These are phyloP conservation scores for Omphaloscelis lunosa DNA, from an alignment of 2,888 invertebrate genomes.

Conservation along the genomic window DNA sequence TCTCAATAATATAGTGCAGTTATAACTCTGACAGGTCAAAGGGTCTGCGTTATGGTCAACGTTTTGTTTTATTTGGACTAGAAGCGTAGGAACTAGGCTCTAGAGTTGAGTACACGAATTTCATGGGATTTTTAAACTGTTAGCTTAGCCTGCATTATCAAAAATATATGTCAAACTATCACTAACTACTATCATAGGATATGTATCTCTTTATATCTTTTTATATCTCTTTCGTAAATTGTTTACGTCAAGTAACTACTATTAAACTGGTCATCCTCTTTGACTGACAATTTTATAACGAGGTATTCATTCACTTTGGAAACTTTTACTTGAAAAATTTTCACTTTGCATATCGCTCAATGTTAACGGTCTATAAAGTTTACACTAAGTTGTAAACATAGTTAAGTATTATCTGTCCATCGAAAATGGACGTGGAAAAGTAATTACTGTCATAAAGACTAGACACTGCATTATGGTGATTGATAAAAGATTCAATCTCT, in stretches of 20 bases:
- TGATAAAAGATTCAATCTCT: slow-evolving; percentile 11
- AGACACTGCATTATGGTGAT: neutral
- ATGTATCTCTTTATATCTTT: too few species aligned
- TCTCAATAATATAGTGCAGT: slow-evolving; percentile 76
- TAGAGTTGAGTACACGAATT: neutral
- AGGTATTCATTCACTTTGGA: slow-evolving; percentile 17
- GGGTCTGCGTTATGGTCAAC: slow-evolving; percentile 66
- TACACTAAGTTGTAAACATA: slow-evolving; percentile 34
- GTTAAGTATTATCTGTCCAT: slow-evolving; percentile 41
- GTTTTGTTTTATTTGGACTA: slow-evolving; percentile 15
- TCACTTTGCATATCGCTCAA: slow-evolving; percentile 38
- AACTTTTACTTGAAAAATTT: slow-evolving; percentile 37
- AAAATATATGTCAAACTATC: neutral
- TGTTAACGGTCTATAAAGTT: slow-evolving; percentile 49
- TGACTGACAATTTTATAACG: neutral
- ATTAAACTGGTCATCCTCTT: neutral
- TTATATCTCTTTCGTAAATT: too few species aligned
- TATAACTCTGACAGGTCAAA: slow-evolving; percentile 76
- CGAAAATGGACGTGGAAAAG: slow-evolving; percentile 9
- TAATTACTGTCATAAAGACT: slow-evolving; percentile 39
- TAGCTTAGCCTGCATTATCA: neutral
- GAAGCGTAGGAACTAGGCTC: slow-evolving; percentile 14
- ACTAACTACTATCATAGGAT: neutral
- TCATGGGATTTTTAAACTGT: neutral
- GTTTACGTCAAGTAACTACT: neutral